Evolutionary conservation across 2,113 vertebrate genomes (phyloP).

Genomic region (Peromyscus maniculatus): DNA sequence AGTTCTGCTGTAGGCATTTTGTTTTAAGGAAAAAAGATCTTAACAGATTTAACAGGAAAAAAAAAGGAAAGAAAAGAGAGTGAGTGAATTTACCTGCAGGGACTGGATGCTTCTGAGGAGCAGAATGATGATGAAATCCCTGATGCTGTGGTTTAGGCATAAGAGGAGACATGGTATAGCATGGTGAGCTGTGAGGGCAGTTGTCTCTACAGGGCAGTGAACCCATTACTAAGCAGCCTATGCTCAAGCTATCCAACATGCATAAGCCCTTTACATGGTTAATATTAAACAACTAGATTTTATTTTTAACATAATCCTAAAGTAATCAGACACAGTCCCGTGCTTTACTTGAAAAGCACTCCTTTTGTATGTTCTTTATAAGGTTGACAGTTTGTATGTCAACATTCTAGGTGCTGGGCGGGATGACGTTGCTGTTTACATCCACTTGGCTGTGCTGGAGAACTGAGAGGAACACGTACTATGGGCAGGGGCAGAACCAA

Average conservation of each 20-base stretch:
- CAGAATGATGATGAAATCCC: constrained; percentile 22
- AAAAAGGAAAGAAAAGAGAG: background rate
- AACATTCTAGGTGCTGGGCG: background rate
- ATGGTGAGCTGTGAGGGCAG: background rate
- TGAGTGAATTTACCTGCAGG: constrained; percentile 48
- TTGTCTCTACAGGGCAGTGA: background rate
- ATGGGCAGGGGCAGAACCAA: background rate
- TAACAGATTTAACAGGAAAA: constrained; percentile 69
- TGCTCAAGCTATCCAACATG: background rate
- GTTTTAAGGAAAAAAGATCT: background rate
- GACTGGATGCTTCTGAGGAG: constrained; percentile 17
- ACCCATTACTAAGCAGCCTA: background rate
- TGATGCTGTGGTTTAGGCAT: background rate
- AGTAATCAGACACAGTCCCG: background rate
- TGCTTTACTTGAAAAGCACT: background rate
- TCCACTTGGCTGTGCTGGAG: background rate
- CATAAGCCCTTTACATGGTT: background rate
- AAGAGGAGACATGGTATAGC: background rate
- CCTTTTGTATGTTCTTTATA: background rate
- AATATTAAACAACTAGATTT: background rate
- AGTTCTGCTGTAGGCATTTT: constrained; percentile 56
- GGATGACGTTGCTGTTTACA: background rate
- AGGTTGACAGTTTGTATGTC: background rate
- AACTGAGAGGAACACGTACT: background rate
- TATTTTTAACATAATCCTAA: background rate